Evolutionary conservation across 1,140 invertebrate genomes (phyloP), one percentile per base, ranked within the genome.

Genomic region (Nymphalis io): DNA sequence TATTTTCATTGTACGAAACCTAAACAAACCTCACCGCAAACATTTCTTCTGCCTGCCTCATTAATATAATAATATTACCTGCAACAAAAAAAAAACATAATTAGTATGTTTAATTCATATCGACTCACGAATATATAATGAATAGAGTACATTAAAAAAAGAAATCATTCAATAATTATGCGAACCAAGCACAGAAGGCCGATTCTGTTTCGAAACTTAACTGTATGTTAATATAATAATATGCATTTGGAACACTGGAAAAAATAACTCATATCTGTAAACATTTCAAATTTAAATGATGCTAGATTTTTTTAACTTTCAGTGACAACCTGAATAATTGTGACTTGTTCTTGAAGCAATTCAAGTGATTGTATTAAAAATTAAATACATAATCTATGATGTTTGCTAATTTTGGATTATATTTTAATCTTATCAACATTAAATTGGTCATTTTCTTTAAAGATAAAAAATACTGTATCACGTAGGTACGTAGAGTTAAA

Each of bases 231-330:
- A 81, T 68, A 80, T 84, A 80, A 84, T 80, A 65, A 70, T 78
- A 83, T 84, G 84, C 78, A 85, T 83, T 73, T 82, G 77, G 83
- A 82, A 72, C 83, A 82, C 73, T 71, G 79, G 74, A 71, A 81
- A 83, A 72, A 71, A 72, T 53, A 62, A 70, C 33, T 55, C 40
- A 63, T 48, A 10, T 58, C 46, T 2, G 59, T 27, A 27, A 48
- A 48, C 18, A 59, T 18, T 59, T 39, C 16, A 38, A 27, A 20
- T 39, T 39, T 13, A 59, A 18, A 39, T 59, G 4, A 16, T 16
- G 3, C 40, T 58, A 53, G 16, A n/a, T 27, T 55, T n/a, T 10
- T 27, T 18, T 27, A 12, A 33, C 21, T 58, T 58, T 58, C 21
- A 58, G n/a, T 58, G 20, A 11, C 18, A 51, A 20, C 18, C 10